These are phyloP conservation scores for Dryomyza anilis DNA, from an alignment of 2,888 invertebrate genomes.

Conservation along the genomic window DNA sequence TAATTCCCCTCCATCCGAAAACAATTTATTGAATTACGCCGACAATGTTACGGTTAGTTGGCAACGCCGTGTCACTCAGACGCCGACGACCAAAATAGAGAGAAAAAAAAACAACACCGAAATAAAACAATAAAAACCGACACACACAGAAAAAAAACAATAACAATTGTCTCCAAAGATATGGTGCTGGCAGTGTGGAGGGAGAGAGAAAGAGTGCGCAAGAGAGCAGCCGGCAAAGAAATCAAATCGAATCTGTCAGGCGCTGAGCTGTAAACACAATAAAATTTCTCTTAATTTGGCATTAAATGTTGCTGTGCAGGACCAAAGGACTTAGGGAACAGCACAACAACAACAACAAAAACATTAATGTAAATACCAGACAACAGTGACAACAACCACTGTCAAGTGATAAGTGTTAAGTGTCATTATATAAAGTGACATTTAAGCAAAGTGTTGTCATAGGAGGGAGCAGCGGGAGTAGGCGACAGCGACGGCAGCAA, in stretches of 20 bases:
- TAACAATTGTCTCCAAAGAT: neutral
- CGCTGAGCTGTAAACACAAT: conserved; percentile 22
- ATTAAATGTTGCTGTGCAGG: conserved; percentile 15
- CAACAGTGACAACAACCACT: conserved; percentile 28
- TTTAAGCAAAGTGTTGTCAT: neutral
- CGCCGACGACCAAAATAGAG: neutral
- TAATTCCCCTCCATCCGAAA: neutral
- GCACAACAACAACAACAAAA: neutral
- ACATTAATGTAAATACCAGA: neutral
- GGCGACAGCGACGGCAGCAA: neutral
- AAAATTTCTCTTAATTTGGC: conserved; percentile 26
- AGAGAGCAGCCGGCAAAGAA: neutral
- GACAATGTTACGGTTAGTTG: conserved; percentile 7
- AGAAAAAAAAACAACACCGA: neutral
- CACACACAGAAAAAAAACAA: neutral
- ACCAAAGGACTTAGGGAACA: neutral
- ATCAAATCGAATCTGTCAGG: conserved; percentile 21
- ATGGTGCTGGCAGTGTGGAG: neutral
- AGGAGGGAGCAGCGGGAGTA: too few relatives aligned
- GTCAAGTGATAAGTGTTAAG: conserved; percentile 25
- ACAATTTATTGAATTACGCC: conserved; percentile 1
- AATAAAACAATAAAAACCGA: neutral
- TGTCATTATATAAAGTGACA: conserved; percentile 23
- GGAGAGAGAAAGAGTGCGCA: neutral
- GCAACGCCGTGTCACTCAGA: conserved; percentile 3